Evolutionary conservation across 2,888 invertebrate species (phyloP).

Genomic region (Globia sparganii): DNA sequence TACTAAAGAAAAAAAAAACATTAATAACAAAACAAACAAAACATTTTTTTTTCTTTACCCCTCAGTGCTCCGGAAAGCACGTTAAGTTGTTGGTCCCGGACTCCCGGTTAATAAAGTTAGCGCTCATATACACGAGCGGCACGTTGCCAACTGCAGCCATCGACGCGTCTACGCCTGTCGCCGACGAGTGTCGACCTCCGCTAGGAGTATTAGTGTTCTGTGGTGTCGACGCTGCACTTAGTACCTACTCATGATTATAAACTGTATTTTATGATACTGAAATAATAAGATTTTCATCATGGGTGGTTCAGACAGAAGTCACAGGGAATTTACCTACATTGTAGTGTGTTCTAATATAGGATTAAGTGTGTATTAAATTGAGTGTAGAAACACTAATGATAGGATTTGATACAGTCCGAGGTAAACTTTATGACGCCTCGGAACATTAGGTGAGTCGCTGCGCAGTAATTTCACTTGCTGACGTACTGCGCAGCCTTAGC

Average conservation of each 20-base stretch:
- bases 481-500: not conserved
- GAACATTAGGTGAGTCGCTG: not conserved
- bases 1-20: too few species aligned
- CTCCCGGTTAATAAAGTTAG: not conserved
- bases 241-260: not conserved
- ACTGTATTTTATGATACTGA: slow-evolving; percentile 2
- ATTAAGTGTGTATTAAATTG: not conserved
- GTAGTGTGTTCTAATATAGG: not conserved
- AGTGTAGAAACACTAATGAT: not conserved
- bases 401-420: slow-evolving; percentile 8
- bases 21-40: too few species aligned
- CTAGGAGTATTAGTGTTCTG: too few species aligned
- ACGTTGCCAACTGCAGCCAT: too few species aligned
- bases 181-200: not conserved
- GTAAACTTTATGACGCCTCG: not conserved
- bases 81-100: too few species aligned
- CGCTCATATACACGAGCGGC: not conserved
- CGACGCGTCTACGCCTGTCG: not conserved
- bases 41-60: too few species aligned
- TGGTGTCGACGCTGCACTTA: not conserved
- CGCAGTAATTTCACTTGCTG: not conserved
- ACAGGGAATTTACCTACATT: not conserved
- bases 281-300: not conserved
- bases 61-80: too few species aligned
- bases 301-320: not conserved